Base-by-base conservation (phyloP, 2,888 invertebrate genomes). In the Plutella xylostella region DNA sequence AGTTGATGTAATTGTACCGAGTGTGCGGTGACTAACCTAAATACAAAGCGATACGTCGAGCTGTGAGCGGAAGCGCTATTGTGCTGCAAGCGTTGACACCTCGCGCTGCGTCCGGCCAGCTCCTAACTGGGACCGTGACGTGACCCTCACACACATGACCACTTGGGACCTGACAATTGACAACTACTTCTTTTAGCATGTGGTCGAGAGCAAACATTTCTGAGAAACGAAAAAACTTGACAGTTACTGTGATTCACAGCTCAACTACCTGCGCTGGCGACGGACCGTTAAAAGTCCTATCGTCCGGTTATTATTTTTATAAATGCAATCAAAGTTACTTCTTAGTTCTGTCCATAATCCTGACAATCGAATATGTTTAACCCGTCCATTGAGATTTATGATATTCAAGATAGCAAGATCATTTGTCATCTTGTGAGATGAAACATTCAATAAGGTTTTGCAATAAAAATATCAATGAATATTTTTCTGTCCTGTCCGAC, bases 71-170 rank as follows among this genome's bases (percentile, higher is more conserved):
- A 82, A 79, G 61, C 65, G 68, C 82, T 67, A 82, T 82, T 80
- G 82, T 82, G 69, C 72, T 58, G 72, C 78, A 79, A 80, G 78
- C 79, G 77, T 82, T 80, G 80, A 80, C 82, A 83, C 82, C 77
- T 82, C 72, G 64, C 60, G 60, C 60, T 65, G 72, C 70, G 74
- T 76, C 76, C 75, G 75, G 79, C 70, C 69, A 68, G 68, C 68
- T 74, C 73, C 73, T 68, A 72, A 65, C 68, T 61, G 65, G 61
- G 43, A 33, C 46, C 47, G 48, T 51, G 48, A 37, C n/a, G n/a
- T n/a, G 7, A 28, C 28, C n/a, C 22, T 22, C 5, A 5, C 22
- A 6, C 28, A 12, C 9, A n/a, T 3, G 28, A n/a, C 11, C 28
- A n/a, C 9, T 28, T 28, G 28, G 9, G 6, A 12, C 6, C 25